phyloP scores from a whole-genome alignment of 35 echinoderm and acorn worm species.

The Hemicentrotus pulcherrimus region DNA sequence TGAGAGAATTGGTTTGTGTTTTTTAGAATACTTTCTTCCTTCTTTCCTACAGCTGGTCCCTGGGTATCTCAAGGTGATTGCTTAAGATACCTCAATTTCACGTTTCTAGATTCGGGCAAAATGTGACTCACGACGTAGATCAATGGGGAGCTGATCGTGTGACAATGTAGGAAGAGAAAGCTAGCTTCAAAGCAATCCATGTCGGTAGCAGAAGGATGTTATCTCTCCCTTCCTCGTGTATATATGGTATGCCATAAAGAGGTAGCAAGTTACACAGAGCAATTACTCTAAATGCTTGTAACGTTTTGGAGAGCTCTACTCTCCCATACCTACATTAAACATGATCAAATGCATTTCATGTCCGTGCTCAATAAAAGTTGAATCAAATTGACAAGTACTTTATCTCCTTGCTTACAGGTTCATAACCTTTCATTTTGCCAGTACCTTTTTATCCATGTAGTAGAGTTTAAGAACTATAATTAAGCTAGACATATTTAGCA shows the following conservation, averaged over 20 bases:
- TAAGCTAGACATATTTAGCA: too few relatives aligned
- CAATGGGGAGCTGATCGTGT: background rate
- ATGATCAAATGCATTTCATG: background rate
- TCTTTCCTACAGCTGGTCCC: background rate
- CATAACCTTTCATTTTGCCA: too few relatives aligned
- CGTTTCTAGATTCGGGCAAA: constrained; percentile 9
- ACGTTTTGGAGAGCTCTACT: background rate
- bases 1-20: background rate
- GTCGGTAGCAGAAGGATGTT: background rate
- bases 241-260: background rate
- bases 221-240: background rate
- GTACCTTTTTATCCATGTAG: too few relatives aligned
- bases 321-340: background rate
- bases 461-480: too few relatives aligned
- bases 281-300: background rate
- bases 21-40: background rate
- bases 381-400: background rate
- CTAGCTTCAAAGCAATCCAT: background rate
- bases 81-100: background rate
- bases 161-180: background rate
- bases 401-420: background rate
- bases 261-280: background rate
- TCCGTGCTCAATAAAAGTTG: background rate
- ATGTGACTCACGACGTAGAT: background rate
- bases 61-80: background rate